These are phyloP conservation scores for Macquaria ambigua DNA, from an alignment of 2,113 vertebrate genomes.

Conservation along the genomic window DNA sequence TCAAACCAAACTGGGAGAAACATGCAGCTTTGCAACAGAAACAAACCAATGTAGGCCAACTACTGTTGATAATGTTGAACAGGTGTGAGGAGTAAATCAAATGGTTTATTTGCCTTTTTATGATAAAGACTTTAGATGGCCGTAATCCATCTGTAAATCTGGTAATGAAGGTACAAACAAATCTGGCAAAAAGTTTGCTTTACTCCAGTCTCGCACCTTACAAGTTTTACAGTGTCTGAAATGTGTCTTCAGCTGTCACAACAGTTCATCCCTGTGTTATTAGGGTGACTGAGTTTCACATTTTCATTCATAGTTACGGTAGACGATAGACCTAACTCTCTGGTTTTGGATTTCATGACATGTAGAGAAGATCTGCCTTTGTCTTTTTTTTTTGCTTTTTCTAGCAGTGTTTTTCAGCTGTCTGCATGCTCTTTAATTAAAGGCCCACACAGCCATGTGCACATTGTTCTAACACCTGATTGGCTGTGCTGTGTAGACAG, in stretches of 20 bases:
- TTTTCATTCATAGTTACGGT: constrained; percentile 22
- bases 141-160: constrained; percentile 1
- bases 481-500: constrained; percentile 42
- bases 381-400: constrained; percentile 19
- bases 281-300: constrained; percentile 12
- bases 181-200: constrained; percentile 75
- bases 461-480: constrained; percentile 39
- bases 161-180: not conserved
- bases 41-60: constrained; percentile 68
- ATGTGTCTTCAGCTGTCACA: constrained; percentile 85
- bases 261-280: constrained; percentile 39
- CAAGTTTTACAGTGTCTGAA: constrained; percentile 64
- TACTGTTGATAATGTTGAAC: constrained; percentile 44
- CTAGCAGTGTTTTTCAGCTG: constrained; percentile 5
- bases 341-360: constrained; percentile 30
- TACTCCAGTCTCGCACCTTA: constrained; percentile 64
- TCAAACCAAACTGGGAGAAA: constrained; percentile 55
- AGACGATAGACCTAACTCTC: not conserved
- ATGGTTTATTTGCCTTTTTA: constrained; percentile 29
- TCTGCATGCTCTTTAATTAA: constrained; percentile 59
- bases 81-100: constrained; percentile 78
- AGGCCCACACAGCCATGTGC: constrained; percentile 9
- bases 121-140: not conserved
- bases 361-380: constrained; percentile 32
- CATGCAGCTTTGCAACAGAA: constrained; percentile 85